Evolutionary conservation across 2,797 vertebrate genomes (phyloP).

Genomic region (Thaleichthys pacificus): DNA sequence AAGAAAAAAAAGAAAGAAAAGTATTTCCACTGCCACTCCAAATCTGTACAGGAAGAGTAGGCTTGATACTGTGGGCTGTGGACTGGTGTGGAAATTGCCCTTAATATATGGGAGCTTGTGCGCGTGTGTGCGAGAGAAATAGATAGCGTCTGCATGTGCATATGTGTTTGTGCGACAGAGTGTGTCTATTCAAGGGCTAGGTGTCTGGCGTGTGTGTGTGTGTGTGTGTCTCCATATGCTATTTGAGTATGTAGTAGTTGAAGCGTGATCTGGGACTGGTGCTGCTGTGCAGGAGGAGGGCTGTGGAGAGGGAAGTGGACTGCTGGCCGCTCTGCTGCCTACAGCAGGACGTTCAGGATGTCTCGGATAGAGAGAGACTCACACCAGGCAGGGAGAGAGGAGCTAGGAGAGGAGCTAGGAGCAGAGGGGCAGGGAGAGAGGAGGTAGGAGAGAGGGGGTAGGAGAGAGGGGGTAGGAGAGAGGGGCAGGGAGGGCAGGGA

Average conservation of each 20-base stretch:
- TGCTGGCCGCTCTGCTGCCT: slow-evolving; percentile 68
- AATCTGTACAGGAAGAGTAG: slow-evolving; percentile 62
- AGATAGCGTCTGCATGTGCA: slow-evolving; percentile 13
- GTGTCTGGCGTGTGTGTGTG: slow-evolving; percentile 55
- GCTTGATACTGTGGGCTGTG: slow-evolving; percentile 55
- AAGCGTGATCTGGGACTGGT: slow-evolving; percentile 68
- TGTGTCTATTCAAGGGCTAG: slow-evolving; percentile 41
- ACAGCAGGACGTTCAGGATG: slow-evolving; percentile 76
- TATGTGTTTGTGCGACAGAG: slow-evolving; percentile 18
- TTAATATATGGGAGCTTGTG: slow-evolving; percentile 18
- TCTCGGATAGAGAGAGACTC: slow-evolving; percentile 61
- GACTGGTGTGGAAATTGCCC: slow-evolving; percentile 35
- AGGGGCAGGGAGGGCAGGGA: no score
- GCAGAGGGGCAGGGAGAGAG: slow-evolving; percentile 37
- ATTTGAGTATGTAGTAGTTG: slow-evolving; percentile 49
- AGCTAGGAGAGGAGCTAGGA: slow-evolving; percentile 10
- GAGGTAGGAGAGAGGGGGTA: slow-evolving; percentile 54
- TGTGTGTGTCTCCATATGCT: slow-evolving; percentile 43
- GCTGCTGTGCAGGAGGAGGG: slow-evolving; percentile 66
- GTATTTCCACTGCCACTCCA: slow-evolving; percentile 63
- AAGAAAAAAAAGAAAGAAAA: slow-evolving; percentile 59
- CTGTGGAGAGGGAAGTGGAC: slow-evolving; percentile 74
- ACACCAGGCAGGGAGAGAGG: slow-evolving; percentile 5
- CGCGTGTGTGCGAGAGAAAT: slow-evolving; percentile 20
- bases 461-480: slow-evolving; percentile 11